Percentiles rank a stretch among this genome's conserved stretches.
Conservation (phyloP, 2,113 vertebrate genomes). For the Barnardius zonarius region DNA sequence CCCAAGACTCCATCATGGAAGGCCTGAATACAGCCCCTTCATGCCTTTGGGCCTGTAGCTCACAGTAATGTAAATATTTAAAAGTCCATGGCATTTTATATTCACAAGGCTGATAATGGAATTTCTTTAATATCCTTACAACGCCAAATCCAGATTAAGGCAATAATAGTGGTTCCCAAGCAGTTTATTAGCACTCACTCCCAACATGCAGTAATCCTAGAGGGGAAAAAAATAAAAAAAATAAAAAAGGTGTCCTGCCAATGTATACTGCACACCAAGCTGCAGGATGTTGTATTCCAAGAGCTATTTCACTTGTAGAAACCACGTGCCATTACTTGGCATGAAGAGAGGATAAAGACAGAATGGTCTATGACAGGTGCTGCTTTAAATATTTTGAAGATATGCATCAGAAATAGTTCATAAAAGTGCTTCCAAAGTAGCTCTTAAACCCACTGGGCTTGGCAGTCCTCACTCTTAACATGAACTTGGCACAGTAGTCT, state of each 20-base stretch:
- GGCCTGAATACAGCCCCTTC: neutral
- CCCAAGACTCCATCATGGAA: neutral
- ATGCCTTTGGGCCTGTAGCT: constrained; percentile 7
- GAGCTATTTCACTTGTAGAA: constrained; percentile 19
- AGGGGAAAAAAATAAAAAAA: neutral
- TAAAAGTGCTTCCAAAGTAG: constrained; percentile 58
- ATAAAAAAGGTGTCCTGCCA: neutral
- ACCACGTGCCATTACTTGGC: neutral
- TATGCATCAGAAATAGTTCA: constrained; percentile 49
- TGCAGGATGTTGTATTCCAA: neutral
- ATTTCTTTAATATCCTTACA: constrained; percentile 29
- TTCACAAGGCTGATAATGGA: constrained; percentile 41
- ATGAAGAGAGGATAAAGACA: constrained; percentile 12
- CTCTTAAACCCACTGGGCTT: constrained; percentile 7
- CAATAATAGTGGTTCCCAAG: constrained; percentile 13
- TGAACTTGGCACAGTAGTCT: neutral
- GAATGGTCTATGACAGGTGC: neutral
- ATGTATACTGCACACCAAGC: neutral
- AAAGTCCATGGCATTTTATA: constrained; percentile 6
- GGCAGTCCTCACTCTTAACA: neutral
- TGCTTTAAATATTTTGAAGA: constrained; percentile 53
- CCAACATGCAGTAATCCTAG: neutral
- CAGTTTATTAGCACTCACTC: constrained; percentile 27
- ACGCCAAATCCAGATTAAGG: constrained; percentile 55
- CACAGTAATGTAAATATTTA: constrained; percentile 47